A percentile compares a stretch with the other conserved stretches of the same genome.
Evolutionary conservation across 1,140 invertebrate genomes (phyloP).

Genomic region (Zaprionus ghesquierei): DNA sequence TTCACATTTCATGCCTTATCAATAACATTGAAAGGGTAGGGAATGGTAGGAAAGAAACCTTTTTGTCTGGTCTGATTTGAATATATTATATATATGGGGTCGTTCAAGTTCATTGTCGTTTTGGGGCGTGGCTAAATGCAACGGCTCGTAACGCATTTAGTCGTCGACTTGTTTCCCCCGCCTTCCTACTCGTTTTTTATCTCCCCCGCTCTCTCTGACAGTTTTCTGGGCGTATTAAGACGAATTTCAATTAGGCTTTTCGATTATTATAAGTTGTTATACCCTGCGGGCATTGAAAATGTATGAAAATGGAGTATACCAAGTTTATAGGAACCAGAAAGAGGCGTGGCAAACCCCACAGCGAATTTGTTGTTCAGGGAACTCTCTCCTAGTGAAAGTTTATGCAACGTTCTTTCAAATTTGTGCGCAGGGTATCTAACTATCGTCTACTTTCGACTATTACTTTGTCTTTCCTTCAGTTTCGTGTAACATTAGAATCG

Average conservation of each 20-base stretch:
- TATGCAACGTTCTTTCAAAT: no score
- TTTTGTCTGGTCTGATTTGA: conserved; percentile 49
- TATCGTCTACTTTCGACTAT: conserved; percentile 7
- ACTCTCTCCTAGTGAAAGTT: no score
- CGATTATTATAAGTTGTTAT: no score
- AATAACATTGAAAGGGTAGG: conserved; percentile 12
- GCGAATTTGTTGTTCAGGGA: no score
- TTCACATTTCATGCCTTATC: conserved; percentile 66
- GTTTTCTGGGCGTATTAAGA: conserved; percentile 16
- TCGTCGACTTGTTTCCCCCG: neutral
- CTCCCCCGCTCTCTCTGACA: neutral
- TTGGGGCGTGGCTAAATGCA: conserved; percentile 47
- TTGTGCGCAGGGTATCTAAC: no score
- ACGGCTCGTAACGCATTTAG: conserved; percentile 18
- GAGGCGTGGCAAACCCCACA: no score
- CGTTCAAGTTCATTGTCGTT: conserved; percentile 53
- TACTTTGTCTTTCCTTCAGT: neutral
- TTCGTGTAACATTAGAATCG: conserved; percentile 39
- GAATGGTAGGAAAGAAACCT: conserved; percentile 6
- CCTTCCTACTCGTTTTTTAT: neutral
- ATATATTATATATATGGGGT: conserved; percentile 43
- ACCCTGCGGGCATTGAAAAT: no score
- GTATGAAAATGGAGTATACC: no score
- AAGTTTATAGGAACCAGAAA: no score
- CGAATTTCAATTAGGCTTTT: conserved; percentile 51